phyloP scores from a whole-genome alignment of 2,113 vertebrate species.

The Pantherophis guttatus region DNA sequence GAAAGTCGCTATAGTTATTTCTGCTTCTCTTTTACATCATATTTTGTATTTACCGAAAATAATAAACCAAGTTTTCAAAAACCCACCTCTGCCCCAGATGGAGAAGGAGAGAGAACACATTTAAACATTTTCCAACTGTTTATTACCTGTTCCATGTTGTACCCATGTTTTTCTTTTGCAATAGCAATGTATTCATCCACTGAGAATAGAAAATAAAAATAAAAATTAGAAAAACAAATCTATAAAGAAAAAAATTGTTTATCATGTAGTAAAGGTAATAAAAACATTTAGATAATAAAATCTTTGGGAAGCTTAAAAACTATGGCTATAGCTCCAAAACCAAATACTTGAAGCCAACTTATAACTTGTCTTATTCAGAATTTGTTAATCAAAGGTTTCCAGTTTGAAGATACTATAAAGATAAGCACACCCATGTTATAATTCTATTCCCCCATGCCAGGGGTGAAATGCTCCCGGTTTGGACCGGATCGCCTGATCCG shows the following conservation, averaged over 20 bases:
- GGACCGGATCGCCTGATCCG: too few relatives aligned
- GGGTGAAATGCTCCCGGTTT: too few relatives aligned
- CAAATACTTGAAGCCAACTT: background rate
- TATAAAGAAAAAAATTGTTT: background rate
- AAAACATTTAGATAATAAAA: background rate
- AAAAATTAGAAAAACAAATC: constrained; percentile 26
- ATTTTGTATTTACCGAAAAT: background rate
- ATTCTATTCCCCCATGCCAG: background rate
- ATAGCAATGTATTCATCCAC: constrained; percentile 95
- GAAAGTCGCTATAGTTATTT: background rate
- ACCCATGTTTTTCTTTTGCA: constrained; percentile 94
- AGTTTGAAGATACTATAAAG: background rate
- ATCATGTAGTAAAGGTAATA: background rate
- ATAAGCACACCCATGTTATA: background rate
- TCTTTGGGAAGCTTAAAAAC: background rate
- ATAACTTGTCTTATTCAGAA: background rate
- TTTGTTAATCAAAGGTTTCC: background rate
- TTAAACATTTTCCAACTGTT: background rate
- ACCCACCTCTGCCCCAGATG: background rate
- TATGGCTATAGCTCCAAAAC: background rate
- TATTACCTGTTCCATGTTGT: constrained; percentile 96
- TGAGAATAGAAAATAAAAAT: constrained; percentile 67
- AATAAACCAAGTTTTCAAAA: background rate
- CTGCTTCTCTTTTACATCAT: background rate
- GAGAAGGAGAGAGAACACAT: background rate